Evolutionary conservation across 2,797 vertebrate species (phyloP).

Genomic region (Channallabes apus): DNA sequence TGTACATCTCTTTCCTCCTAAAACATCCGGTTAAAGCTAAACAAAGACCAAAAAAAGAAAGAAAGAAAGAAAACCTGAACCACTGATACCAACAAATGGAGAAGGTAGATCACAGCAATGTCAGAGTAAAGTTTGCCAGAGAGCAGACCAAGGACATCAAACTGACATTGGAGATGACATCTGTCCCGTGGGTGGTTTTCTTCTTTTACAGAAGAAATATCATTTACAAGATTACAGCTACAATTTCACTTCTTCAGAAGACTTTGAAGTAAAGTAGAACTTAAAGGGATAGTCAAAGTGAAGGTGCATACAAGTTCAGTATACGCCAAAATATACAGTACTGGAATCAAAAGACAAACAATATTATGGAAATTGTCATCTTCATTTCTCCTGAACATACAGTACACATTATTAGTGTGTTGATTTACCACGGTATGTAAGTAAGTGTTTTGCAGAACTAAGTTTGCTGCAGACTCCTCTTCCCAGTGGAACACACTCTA

Average conservation of each 20-base stretch:
- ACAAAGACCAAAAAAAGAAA: neutral
- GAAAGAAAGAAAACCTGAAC: neutral
- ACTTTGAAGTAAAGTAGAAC: neutral
- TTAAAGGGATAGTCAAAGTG: too few species aligned
- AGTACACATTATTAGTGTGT: too few species aligned
- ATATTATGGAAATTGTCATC: too few species aligned
- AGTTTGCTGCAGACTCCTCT: too few species aligned
- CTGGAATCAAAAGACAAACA: too few species aligned
- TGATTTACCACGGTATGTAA: too few species aligned
- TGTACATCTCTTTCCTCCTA: neutral
- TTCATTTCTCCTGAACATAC: too few species aligned
- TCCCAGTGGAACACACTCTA: too few species aligned
- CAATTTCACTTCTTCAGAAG: neutral
- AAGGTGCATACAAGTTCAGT: too few species aligned
- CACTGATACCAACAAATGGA: constrained; percentile 7
- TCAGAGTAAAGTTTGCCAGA: neutral
- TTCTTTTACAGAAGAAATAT: constrained; percentile 17
- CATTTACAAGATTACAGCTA: neutral
- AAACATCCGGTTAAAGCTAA: constrained; percentile 19
- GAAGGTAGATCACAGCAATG: neutral
- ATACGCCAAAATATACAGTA: too few species aligned
- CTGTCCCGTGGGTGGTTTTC: constrained; percentile 15
- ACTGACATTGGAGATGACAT: neutral
- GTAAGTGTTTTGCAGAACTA: too few species aligned
- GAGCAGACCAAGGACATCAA: neutral